These are phyloP conservation scores for Gonocerus acuteangulatus DNA, from an alignment of 2,888 invertebrate genomes.

Conservation along the genomic window DNA sequence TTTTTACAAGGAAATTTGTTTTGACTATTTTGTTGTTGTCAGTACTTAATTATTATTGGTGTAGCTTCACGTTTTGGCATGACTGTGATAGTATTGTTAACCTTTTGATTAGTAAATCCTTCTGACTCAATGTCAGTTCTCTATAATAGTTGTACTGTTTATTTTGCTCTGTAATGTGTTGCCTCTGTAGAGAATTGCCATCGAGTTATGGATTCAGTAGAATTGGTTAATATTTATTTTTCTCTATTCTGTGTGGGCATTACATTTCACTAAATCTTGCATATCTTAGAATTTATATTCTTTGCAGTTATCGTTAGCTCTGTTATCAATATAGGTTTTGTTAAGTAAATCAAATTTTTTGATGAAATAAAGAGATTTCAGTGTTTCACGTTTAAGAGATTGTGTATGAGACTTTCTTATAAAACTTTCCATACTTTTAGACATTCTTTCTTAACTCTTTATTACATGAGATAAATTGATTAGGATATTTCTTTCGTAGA, in stretches of 20 bases:
- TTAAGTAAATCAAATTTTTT: too few species aligned
- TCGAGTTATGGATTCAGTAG: neutral
- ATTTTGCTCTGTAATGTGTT: constrained; percentile 5
- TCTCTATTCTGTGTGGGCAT: neutral
- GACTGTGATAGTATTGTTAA: constrained; percentile 33
- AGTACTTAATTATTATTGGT: constrained; percentile 26
- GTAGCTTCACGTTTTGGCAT: constrained; percentile 31
- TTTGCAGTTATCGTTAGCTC: too few species aligned
- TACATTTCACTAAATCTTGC: too few species aligned
- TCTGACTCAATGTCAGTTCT: constrained; percentile 3
- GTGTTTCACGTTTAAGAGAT: too few species aligned
- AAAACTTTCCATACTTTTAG: too few species aligned
- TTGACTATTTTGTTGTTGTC: constrained; percentile 13
- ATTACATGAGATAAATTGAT: too few species aligned
- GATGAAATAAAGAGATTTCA: too few species aligned
- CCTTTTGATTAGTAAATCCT: constrained; percentile 21
- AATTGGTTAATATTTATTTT: neutral
- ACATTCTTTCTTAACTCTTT: too few species aligned
- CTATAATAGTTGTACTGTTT: constrained; percentile 6
- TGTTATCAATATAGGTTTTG: too few species aligned
- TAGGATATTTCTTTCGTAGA: too few species aligned
- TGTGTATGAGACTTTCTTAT: too few species aligned
- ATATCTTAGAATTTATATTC: too few species aligned
- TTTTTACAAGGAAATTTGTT: constrained; percentile 27
- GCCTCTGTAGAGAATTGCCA: neutral